A percentile compares a stretch with the other conserved stretches of the same genome.
phyloP scores from a whole-genome alignment of 2,113 vertebrate genomes.

The Uria lomvia region DNA sequence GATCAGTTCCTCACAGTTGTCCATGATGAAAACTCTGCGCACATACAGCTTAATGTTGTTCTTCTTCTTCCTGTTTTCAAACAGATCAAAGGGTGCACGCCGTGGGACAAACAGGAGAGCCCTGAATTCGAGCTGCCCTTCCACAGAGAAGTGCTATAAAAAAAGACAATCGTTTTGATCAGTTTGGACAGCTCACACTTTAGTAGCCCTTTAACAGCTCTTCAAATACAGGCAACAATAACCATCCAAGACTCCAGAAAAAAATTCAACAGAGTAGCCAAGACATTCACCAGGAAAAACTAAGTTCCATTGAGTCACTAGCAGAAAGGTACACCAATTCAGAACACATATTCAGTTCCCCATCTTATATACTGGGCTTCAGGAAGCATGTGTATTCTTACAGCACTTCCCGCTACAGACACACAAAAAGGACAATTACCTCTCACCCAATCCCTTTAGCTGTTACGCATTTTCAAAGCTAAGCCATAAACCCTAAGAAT shows the following conservation, averaged over 20 bases:
- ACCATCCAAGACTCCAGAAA: accelerated
- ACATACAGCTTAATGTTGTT: constrained; percentile 97
- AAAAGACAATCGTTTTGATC: accelerated
- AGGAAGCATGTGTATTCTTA: accelerated
- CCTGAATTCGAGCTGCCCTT: constrained; percentile 93
- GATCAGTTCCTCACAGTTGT: constrained; percentile 95
- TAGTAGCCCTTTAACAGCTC: accelerated
- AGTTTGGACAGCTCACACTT: accelerated
- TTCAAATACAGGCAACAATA: accelerated
- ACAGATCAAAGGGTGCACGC: constrained; percentile 91
- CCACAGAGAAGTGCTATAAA: constrained; percentile 93
- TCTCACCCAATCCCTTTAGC: too few relatives aligned
- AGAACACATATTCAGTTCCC: accelerated
- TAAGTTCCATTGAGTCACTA: accelerated
- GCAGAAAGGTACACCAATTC: accelerated
- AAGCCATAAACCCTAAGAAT: accelerated
- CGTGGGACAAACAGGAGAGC: constrained; percentile 92
- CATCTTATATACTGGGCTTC: accelerated
- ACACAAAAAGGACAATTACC: accelerated
- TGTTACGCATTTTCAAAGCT: accelerated
- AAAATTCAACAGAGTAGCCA: accelerated
- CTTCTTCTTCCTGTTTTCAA: constrained; percentile 95
- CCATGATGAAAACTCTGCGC: constrained; percentile 98
- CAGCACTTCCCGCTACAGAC: accelerated
- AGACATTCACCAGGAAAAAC: accelerated